Evolutionary conservation across 1,140 invertebrate species (phyloP), one percentile per base, ranked within the genome.

Genomic region (Oncopodura yosiiana): DNA sequence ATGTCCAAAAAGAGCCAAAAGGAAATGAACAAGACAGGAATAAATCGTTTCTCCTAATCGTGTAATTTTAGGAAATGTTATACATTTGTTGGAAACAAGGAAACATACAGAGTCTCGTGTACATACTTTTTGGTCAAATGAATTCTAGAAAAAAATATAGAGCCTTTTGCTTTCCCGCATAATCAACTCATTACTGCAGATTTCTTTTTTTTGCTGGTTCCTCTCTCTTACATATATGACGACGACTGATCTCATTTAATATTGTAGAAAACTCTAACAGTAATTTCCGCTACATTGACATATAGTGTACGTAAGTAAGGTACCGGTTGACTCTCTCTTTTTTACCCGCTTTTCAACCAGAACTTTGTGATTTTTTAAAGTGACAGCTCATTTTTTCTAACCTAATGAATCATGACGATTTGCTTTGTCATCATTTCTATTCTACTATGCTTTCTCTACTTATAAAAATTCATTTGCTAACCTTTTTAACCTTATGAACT

Each of bases 181-280:
- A 56, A 56, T 56, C 54, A 50, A 42, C 53, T 56, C 54, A 56
- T 56, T 56, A 56, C 48, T 37, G n/a, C n/a, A n/a, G n/a, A n/a
- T n/a, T n/a, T n/a, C n/a, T n/a, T n/a, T n/a, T n/a, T n/a, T n/a
- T n/a, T n/a, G n/a, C n/a, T n/a, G n/a, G n/a, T n/a, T n/a, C n/a
- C n/a, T n/a, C n/a, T n/a, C n/a, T n/a, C n/a, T n/a, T n/a, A n/a
- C n/a, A n/a, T n/a, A n/a, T n/a, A n/a, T n/a, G n/a, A n/a, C n/a
- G n/a, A n/a, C n/a, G n/a, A n/a, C n/a, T 49, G 49, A 50, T 50
- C 54, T 45, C 54, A 26, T 56, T 50, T 50, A 44, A 37, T 39
- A 56, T 56, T 56, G 44, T 45, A 48, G 54, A 50, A 46, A 56
- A 50, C 50, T 56, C 50, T 39, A 41, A 16, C 44, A 23, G 54